phyloP scores from a whole-genome alignment of 2,797 vertebrate species.

The Argya squamiceps region DNA sequence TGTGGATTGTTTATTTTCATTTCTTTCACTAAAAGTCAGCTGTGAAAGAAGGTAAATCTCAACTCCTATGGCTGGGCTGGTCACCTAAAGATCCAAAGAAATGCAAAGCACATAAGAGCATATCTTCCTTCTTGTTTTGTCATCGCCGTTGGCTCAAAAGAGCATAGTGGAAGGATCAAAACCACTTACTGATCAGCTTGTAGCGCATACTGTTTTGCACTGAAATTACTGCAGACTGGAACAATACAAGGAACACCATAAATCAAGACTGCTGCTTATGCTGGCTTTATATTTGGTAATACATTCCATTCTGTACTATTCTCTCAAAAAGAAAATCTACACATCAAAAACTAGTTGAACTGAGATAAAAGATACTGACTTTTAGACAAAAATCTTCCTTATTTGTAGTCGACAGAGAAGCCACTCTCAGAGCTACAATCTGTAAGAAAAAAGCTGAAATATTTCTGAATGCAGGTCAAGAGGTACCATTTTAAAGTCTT shows the following conservation, averaged over 20 bases:
- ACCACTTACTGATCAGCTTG: not conserved
- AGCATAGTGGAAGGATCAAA: not conserved
- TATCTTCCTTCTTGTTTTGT: not conserved
- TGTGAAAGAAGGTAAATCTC: not conserved
- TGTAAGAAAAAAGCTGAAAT: not conserved
- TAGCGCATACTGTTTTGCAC: not conserved
- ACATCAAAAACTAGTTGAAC: not conserved
- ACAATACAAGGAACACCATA: not conserved
- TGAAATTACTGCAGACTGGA: not conserved
- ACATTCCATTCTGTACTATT: not conserved
- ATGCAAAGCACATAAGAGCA: not conserved
- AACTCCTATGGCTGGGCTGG: not conserved
- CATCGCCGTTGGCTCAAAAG: not conserved
- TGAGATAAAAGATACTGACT: not conserved
- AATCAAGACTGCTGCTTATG: not conserved
- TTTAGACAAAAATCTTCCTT: not conserved
- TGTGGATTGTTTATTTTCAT: not conserved
- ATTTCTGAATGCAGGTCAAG: not conserved
- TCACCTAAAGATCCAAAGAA: not conserved
- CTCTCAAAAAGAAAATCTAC: not conserved
- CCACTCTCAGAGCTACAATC: not conserved
- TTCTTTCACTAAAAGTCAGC: not conserved
- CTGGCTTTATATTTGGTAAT: not conserved
- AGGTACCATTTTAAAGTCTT: not conserved
- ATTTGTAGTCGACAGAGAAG: not conserved